Evolutionary conservation across 2,888 invertebrate species (phyloP), one percentile per base, ranked within the genome.

Genomic region (Drosophila borborema): DNA sequence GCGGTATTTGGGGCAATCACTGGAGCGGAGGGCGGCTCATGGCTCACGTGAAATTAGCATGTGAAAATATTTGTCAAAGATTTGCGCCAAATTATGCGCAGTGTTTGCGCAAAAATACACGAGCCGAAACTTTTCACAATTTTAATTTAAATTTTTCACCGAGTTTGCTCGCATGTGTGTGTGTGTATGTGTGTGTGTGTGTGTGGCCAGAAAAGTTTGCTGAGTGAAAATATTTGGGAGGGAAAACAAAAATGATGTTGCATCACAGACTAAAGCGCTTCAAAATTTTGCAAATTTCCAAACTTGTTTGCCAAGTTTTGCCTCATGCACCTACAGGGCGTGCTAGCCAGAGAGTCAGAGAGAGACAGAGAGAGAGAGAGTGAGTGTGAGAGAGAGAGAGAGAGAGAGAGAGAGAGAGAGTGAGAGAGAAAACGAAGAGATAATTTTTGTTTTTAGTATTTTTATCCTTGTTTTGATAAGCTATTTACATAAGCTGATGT

Each of bases 61-160:
- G 90, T 76, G 87, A 78, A 86, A 86, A 90, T 86, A 90, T 86
- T 86, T 90, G 90, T 90, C 87, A 90, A 86, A 90, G 86, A 86
- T 86, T 86, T 90, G 85, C 74, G 68, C 67, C 83, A 89, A 86
- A 86, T 90, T 86, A 86, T 86, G 85, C 89, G 89, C 90, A 85
- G 90, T 85, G 90, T 85, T 85, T 85, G 89, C 73, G 62, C 87
- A 83, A 85, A 86, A 84, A 90, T 80, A 89, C 76, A 76, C 73
- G 68, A 68, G 65, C 59, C 66, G 46, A 77, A 81, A 77, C 60
- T 89, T 85, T 84, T 72, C 82, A 77, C 72, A 89, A 87, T 89
- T 85, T 85, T 85, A 89, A 85, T 89, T 85, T 85, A 86, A 89
- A 77, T 85, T 89, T 86, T 73, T 34, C 83, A 80, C 64, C 55